Percentiles rank a stretch among this genome's conserved stretches.
Conservation (phyloP, 1,140 invertebrate genomes). For the Trichoplusia ni region DNA sequence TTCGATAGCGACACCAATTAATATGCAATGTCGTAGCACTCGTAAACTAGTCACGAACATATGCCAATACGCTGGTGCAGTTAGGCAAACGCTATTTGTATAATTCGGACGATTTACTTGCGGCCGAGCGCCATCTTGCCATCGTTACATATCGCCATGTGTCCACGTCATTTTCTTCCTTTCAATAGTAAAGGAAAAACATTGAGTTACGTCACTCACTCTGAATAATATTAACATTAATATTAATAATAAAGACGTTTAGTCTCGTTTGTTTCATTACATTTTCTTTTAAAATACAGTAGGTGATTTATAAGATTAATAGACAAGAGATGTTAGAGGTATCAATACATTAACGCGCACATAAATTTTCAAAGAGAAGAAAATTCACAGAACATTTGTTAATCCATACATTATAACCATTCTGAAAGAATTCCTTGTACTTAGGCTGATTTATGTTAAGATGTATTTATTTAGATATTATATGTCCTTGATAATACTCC, state of each 20-base stretch:
- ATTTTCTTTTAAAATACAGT: slow-evolving; percentile 12
- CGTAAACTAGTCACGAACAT: slow-evolving; percentile 80
- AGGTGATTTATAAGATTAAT: slow-evolving; percentile 18
- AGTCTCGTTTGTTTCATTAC: background rate
- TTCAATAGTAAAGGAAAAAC: slow-evolving; percentile 7
- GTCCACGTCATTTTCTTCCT: slow-evolving; percentile 4
- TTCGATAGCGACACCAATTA: slow-evolving; percentile 77
- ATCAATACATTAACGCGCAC: slow-evolving; percentile 6
- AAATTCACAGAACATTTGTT: slow-evolving; percentile 12
- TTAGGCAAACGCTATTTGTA: slow-evolving; percentile 72
- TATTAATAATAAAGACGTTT: slow-evolving; percentile 15
- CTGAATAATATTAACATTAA: slow-evolving; percentile 19
- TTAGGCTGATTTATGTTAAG: slow-evolving; percentile 4
- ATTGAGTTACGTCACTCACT: background rate
- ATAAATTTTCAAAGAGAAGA: background rate
- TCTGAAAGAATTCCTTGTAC: background rate
- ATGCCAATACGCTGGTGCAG: slow-evolving; percentile 75
- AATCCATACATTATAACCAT: slow-evolving; percentile 16
- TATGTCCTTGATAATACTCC: too few relatives aligned
- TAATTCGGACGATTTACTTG: slow-evolving; percentile 59
- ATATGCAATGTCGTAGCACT: slow-evolving; percentile 78
- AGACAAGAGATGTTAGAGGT: slow-evolving; percentile 15
- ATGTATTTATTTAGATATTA: background rate
- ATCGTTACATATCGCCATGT: slow-evolving; percentile 2
- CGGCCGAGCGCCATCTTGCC: slow-evolving; percentile 38